Percentiles rank a stretch among this genome's conserved stretches.
Conservation (phyloP, 2,113 vertebrate genomes). For the Microtus montanus region DNA sequence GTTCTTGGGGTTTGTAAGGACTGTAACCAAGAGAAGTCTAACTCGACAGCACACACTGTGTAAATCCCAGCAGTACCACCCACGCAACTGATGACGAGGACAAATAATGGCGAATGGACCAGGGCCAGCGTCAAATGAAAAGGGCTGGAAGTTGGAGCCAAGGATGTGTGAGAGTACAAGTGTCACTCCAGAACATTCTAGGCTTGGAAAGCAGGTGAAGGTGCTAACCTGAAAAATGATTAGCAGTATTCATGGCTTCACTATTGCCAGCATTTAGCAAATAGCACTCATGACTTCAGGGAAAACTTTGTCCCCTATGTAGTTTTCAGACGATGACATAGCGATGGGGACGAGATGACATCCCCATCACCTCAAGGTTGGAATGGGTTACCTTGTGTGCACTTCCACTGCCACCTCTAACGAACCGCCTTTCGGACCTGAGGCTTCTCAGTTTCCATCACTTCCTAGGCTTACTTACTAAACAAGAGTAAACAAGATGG, state of each 20-base stretch:
- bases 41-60: fast-evolving
- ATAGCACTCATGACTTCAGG: neutral
- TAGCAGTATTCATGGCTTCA: neutral
- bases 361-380: neutral
- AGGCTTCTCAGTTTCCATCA: neutral
- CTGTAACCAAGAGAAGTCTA: neutral
- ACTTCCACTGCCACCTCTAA: neutral
- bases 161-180: neutral
- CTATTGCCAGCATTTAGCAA: neutral
- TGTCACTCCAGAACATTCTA: neutral
- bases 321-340: neutral
- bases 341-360: neutral
- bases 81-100: neutral
- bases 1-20: neutral
- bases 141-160: neutral
- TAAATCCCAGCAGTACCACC: neutral
- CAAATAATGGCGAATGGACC: neutral
- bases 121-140: neutral
- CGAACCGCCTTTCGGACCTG: neutral
- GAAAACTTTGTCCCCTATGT: neutral
- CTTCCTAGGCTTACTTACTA: neutral
- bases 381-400: neutral
- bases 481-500: neutral
- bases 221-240: neutral
- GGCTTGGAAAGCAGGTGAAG: neutral